Conservation (phyloP, 1,140 invertebrate genomes). For the Mesaphorura yosii region DNA sequence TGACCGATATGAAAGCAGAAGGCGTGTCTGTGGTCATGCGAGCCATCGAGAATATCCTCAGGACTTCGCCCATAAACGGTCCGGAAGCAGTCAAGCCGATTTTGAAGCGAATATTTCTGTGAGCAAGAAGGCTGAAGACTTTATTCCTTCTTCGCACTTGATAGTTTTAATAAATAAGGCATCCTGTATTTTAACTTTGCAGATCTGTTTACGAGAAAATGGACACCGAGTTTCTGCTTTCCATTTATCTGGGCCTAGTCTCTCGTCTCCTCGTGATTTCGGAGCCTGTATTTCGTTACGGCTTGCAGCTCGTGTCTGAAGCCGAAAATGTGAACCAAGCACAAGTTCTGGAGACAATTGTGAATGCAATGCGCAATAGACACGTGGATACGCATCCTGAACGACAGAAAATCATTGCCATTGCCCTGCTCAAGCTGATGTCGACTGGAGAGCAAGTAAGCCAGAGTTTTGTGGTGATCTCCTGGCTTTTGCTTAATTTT, state of each 20-base stretch:
- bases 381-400: constrained; percentile 64
- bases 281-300: constrained; percentile 56
- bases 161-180: constrained; percentile 12
- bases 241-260: constrained; percentile 62
- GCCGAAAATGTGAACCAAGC: constrained; percentile 36
- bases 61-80: constrained; percentile 49
- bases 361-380: constrained; percentile 66
- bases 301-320: constrained; percentile 30
- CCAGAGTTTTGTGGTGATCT: constrained; percentile 3
- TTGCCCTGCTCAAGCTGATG: constrained; percentile 69
- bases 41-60: constrained; percentile 58
- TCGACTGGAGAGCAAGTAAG: constrained; percentile 41
- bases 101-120: constrained; percentile 29
- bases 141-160: not conserved
- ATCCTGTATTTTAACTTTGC: constrained; percentile 10
- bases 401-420: constrained; percentile 63
- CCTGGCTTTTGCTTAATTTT: not conserved
- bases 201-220: constrained; percentile 50
- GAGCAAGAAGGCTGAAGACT: not conserved
- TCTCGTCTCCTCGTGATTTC: constrained; percentile 63
- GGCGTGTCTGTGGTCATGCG: constrained; percentile 60
- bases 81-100: constrained; percentile 34
- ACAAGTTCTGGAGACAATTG: constrained; percentile 51
- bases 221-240: constrained; percentile 57
- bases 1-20: constrained; percentile 65